Conservation (phyloP, 2,797 vertebrate genomes). For the Paratrypauchen microcephalus region DNA sequence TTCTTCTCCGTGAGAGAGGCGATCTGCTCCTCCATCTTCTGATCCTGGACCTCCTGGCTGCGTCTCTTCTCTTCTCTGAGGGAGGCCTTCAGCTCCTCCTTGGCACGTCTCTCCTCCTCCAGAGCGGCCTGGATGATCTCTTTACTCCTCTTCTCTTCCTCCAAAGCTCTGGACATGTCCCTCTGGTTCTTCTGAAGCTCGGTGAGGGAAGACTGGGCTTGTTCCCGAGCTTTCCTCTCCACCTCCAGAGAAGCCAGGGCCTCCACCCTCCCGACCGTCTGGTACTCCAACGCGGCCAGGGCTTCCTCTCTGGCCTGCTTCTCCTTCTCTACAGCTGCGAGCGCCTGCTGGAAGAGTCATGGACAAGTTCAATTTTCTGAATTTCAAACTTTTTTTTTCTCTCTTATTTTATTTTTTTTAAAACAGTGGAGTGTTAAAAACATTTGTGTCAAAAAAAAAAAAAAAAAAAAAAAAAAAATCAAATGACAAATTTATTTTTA, state of each 20-base stretch:
- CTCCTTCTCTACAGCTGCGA: conserved; percentile 45
- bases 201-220: neutral
- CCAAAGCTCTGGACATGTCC: conserved; percentile 15
- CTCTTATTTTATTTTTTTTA: too few relatives aligned
- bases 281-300: conserved; percentile 43
- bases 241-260: conserved; percentile 36
- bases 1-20: conserved; percentile 28
- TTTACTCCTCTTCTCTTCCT: conserved; percentile 16
- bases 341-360: conserved; percentile 41
- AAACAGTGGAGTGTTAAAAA: too few relatives aligned
- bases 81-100: neutral
- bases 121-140: conserved; percentile 10
- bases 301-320: conserved; percentile 38
- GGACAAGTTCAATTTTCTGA: neutral
- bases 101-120: conserved; percentile 34
- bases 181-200: conserved; percentile 27
- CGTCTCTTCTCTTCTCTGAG: conserved; percentile 14
- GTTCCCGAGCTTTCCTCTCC: conserved; percentile 44
- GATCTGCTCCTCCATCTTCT: conserved; percentile 21
- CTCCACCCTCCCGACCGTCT: conserved; percentile 54
- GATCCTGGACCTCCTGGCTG: conserved; percentile 4
- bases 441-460: too few relatives aligned
- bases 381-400: too few relatives aligned
- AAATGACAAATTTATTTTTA: too few relatives aligned
- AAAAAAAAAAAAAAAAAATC: too few relatives aligned